Percentiles rank a stretch among this genome's conserved stretches.
phyloP scores from a whole-genome alignment of 2,113 vertebrate species.

The Neotragus moschatus region DNA sequence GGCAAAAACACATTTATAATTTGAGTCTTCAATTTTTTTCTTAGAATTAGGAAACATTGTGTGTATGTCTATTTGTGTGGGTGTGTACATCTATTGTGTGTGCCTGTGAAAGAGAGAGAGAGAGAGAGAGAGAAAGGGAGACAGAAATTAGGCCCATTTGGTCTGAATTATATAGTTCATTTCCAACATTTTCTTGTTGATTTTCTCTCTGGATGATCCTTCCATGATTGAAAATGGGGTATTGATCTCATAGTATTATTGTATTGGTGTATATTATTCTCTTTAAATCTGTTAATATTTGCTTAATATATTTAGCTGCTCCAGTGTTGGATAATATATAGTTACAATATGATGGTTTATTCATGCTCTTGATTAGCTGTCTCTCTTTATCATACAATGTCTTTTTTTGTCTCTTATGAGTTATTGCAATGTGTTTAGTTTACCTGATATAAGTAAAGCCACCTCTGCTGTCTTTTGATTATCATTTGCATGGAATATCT shows the following conservation, averaged over 20 bases:
- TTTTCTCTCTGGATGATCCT: not conserved
- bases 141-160: not conserved
- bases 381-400: not conserved
- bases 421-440: not conserved
- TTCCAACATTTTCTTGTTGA: not conserved
- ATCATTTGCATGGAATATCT: not conserved
- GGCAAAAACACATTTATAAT: not conserved
- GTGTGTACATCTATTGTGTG: not conserved
- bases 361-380: not conserved
- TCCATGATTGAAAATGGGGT: not conserved
- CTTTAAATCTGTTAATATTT: not conserved
- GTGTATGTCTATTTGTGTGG: not conserved
- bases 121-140: not conserved
- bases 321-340: not conserved
- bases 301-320: not conserved
- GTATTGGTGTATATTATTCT: not conserved
- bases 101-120: not conserved
- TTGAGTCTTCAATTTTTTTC: not conserved
- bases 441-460: not conserved
- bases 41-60: not conserved
- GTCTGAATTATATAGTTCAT: not conserved
- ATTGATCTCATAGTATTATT: not conserved
- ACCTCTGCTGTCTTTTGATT: not conserved
- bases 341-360: not conserved
- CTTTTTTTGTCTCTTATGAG: not conserved